Base-by-base conservation (phyloP, 2,888 invertebrate species). In the Eilema caniola region DNA sequence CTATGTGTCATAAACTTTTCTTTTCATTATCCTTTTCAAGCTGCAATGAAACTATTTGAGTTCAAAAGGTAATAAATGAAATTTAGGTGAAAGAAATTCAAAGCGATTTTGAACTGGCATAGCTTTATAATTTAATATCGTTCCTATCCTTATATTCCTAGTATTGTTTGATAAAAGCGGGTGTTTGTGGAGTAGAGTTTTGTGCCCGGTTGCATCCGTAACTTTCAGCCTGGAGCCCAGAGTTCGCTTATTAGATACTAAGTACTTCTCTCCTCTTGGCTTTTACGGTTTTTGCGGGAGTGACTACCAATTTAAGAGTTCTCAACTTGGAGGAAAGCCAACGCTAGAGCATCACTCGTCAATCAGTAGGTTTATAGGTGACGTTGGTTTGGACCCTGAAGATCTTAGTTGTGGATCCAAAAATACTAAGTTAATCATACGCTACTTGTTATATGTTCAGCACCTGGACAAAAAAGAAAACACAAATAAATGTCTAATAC, bases 1-100 rank as follows among this genome's bases (percentile, higher is more conserved):
- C 86, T 92, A 92, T 90, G 88, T 89, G 89, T 89, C 90, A 84
- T 88, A 89, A 91, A 90, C 87, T 92, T 90, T 91, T 91, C 90
- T 89, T 92, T 20, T 91, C 91, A 90, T 92, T 90, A 88, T 87
- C 84, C 85, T 85, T 84, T 88, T 84, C 86, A 79, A 84, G 81
- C 78, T 83, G 83, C 83, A 78, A 80, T 81, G 80, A 85, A 84
- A 83, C 84, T 81, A 86, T 89, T 89, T 86, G 78, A 84, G 77
- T 85, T 83, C 71, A 75, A 77, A 74, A 62, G 62, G 64, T 77
- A n/a, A 80, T 63, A 69, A 78, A 70, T 73, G 47, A 3, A 16
- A 47, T 47, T 41, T 41, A 20, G 20, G 47, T 20, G 47, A 47
- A 47, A 47, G 47, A 20, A 47, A 20, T 53, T 10, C 7, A 41